Evolutionary conservation across 2,797 vertebrate species (phyloP).

Genomic region (Tarsius wallacei): DNA sequence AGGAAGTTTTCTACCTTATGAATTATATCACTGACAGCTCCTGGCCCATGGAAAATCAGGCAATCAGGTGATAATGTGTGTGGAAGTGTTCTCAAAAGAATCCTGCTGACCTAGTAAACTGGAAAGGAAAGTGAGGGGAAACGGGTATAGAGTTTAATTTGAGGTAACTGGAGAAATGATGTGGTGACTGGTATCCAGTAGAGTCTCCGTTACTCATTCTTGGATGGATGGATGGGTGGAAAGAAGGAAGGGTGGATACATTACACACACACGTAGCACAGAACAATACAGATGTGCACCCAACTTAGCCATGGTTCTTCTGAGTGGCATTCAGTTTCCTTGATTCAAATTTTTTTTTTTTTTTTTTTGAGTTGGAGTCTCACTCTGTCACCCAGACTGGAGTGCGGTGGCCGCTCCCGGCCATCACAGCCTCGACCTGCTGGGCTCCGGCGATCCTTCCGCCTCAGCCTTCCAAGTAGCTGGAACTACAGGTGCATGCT

Average conservation of each 20-base stretch:
- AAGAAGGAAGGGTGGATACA: background rate
- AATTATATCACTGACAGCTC: conserved; percentile 87
- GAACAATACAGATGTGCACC: conserved; percentile 71
- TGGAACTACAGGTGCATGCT: no score
- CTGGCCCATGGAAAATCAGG: conserved; percentile 85
- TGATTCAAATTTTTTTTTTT: conserved; percentile 85
- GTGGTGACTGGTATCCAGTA: background rate
- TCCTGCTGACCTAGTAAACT: conserved; percentile 82
- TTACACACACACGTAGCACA: background rate
- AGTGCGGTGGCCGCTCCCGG: no score
- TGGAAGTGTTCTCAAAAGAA: conserved; percentile 89
- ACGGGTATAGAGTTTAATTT: conserved; percentile 26
- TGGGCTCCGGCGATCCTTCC: no score
- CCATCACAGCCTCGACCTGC: no score
- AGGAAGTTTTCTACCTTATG: conserved; percentile 84
- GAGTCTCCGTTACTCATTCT: background rate
- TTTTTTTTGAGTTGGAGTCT: no score
- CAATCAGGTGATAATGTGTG: conserved; percentile 43
- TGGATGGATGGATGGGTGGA: background rate
- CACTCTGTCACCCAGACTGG: no score
- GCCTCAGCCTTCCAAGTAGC: no score
- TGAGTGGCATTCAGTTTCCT: conserved; percentile 81
- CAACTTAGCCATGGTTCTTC: conserved; percentile 77
- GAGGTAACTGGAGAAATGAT: background rate
- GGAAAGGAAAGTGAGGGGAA: background rate